Evolutionary conservation across 2,888 invertebrate genomes (phyloP), one percentile per base, ranked within the genome.

Genomic region (Hypselothyrea guttata): DNA sequence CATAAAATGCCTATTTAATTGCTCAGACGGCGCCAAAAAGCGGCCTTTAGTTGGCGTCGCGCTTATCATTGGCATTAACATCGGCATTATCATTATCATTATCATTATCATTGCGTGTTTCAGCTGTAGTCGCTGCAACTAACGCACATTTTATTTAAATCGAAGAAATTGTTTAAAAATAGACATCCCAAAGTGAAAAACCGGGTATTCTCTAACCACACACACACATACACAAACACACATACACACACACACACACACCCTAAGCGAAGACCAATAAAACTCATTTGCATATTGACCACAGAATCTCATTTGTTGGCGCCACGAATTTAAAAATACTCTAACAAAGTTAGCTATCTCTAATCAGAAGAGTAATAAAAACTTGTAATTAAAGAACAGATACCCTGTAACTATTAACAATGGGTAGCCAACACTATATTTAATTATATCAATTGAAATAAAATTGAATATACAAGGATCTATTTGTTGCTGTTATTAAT

Each of bases 141-240:
- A 75, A 71, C 52, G 70, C 71, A 65, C 68, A 68, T 62, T 57
- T 78, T 75, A 82, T 78, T 78, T 62, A 84, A 78, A 78, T 77
- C 53, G 49, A 77, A 77, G 83, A 77, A 84, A 79, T 79, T 75
- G 31, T 55, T 77, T 83, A 83, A 75, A 83, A 79, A 85, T 83
- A 79, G 79, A 41, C 40, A 18, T 18, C 7, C 41, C 22, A 22
- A 52, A 51, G 49, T 55, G 51, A 35, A 52, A 49, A 67, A 57
- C 41, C 55, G 45, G 52, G 38, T 5, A 22, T 4, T 4, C 22
- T 22, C 22, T 22, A 22, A 22, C 22, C 22, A 22, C 22, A 22
- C 2, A 22, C 22, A 22, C 22, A n/a, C n/a, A n/a, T n/a, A n/a
- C n/a, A n/a, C n/a, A n/a, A n/a, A n/a, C n/a, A n/a, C n/a, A n/a